A percentile compares a stretch with the other conserved stretches of the same genome.
Evolutionary conservation across 2,113 vertebrate genomes (phyloP).

Genomic region (Lepidothrix coronata): DNA sequence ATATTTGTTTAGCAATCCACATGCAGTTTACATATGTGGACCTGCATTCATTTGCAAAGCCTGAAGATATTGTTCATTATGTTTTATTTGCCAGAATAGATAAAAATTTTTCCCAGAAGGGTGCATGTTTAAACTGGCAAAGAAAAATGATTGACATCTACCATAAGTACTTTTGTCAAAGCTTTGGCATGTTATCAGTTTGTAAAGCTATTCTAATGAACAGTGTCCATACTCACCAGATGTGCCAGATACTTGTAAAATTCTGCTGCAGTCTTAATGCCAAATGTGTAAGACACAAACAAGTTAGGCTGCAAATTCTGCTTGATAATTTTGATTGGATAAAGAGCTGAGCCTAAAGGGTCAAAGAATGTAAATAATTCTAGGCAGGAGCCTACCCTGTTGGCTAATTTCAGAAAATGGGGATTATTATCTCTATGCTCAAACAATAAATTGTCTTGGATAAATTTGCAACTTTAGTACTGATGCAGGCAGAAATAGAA

Average conservation of each 20-base stretch:
- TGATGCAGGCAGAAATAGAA: neutral
- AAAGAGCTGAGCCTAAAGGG: slow-evolving; percentile 17
- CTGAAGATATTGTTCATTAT: slow-evolving; percentile 44
- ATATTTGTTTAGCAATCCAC: neutral
- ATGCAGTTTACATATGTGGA: neutral
- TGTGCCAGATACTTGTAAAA: slow-evolving; percentile 26
- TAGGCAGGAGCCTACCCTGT: neutral
- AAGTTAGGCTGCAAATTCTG: slow-evolving; percentile 20
- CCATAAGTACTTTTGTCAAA: slow-evolving; percentile 61
- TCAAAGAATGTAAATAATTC: slow-evolving; percentile 37
- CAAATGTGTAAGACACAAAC: slow-evolving; percentile 21
- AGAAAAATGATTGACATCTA: slow-evolving; percentile 41
- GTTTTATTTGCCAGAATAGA: slow-evolving; percentile 18
- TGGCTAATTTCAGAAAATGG: slow-evolving; percentile 28
- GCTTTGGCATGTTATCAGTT: slow-evolving; percentile 17
- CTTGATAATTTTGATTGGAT: slow-evolving; percentile 5
- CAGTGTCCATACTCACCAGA: slow-evolving; percentile 8
- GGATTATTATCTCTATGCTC: neutral
- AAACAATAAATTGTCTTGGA: slow-evolving; percentile 9
- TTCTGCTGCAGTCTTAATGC: neutral
- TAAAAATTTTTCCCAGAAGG: slow-evolving; percentile 38
- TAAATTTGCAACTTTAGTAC: slow-evolving; percentile 29
- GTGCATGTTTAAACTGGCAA: slow-evolving; percentile 12
- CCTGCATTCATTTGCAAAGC: neutral
- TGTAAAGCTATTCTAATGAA: slow-evolving; percentile 41